These are phyloP conservation scores for Mormyrus lacerda DNA, from an alignment of 2,113 vertebrate species.

Conservation along the genomic window DNA sequence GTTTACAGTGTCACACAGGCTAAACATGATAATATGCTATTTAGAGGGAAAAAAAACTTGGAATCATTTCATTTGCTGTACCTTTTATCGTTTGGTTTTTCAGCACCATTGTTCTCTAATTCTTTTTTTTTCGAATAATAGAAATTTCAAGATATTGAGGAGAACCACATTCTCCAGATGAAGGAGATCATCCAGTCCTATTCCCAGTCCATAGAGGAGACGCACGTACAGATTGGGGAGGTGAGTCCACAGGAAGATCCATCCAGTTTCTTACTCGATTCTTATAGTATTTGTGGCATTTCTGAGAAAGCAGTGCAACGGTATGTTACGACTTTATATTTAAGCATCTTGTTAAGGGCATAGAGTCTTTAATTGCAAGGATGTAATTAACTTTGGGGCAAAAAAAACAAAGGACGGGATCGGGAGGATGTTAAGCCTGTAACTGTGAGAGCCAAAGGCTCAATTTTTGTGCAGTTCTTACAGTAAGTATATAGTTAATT, in stretches of 20 bases:
- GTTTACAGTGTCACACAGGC: background rate
- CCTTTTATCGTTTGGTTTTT: background rate
- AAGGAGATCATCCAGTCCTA: conserved; percentile 89
- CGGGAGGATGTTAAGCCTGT: background rate
- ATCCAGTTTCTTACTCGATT: background rate
- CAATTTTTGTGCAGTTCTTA: background rate
- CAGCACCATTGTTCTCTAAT: background rate
- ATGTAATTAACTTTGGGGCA: background rate
- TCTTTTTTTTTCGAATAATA: conserved; percentile 39
- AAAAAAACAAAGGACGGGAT: background rate
- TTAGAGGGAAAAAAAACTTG: background rate
- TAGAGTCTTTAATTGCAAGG: background rate
- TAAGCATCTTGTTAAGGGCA: background rate
- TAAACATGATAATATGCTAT: background rate
- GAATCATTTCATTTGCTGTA: background rate
- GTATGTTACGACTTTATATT: background rate
- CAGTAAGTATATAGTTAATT: conserved; percentile 23
- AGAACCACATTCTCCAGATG: conserved; percentile 85
- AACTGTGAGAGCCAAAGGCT: background rate
- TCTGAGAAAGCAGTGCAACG: background rate
- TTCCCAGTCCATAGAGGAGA: conserved; percentile 83
- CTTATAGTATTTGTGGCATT: background rate
- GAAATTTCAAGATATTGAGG: conserved; percentile 98
- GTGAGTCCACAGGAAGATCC: conserved; percentile 52
- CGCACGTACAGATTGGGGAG: conserved; percentile 86